phyloP scores from a whole-genome alignment of 2,797 vertebrate genomes.

The Gobio occitaniae region DNA sequence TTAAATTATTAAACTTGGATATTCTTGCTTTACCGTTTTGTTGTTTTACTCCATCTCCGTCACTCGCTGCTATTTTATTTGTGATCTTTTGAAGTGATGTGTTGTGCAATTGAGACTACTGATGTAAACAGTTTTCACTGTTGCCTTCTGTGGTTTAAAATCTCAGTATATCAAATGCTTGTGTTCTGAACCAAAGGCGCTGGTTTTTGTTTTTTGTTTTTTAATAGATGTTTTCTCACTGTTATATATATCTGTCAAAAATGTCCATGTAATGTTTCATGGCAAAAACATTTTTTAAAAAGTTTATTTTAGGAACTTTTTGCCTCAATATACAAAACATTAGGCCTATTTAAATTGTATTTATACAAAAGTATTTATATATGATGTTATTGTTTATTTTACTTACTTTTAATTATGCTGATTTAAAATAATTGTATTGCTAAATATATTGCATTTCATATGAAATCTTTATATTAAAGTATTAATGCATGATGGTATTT shows the following conservation, averaged over 20 bases:
- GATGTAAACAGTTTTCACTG: neutral
- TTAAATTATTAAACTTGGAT: neutral
- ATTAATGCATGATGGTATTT: neutral
- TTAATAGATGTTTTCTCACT: neutral
- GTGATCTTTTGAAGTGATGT: neutral
- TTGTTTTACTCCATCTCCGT: neutral
- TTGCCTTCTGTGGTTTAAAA: neutral
- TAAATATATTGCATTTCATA: neutral
- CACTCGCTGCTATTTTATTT: no score
- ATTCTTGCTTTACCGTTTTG: neutral
- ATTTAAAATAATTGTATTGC: neutral
- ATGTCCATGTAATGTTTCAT: neutral
- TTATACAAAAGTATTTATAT: neutral
- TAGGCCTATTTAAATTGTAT: neutral
- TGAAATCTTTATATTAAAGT: neutral
- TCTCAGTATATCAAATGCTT: neutral
- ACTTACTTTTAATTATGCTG: neutral
- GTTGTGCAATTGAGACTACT: neutral
- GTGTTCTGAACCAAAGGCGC: neutral
- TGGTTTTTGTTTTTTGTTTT: neutral
- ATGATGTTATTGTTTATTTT: neutral
- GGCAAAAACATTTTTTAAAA: neutral
- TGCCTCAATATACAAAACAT: neutral
- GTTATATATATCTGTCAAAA: neutral
- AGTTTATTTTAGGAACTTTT: neutral